Percentiles rank a stretch among this genome's conserved stretches.
Evolutionary conservation across 2,888 invertebrate species (phyloP).

Genomic region (Blera fallax): DNA sequence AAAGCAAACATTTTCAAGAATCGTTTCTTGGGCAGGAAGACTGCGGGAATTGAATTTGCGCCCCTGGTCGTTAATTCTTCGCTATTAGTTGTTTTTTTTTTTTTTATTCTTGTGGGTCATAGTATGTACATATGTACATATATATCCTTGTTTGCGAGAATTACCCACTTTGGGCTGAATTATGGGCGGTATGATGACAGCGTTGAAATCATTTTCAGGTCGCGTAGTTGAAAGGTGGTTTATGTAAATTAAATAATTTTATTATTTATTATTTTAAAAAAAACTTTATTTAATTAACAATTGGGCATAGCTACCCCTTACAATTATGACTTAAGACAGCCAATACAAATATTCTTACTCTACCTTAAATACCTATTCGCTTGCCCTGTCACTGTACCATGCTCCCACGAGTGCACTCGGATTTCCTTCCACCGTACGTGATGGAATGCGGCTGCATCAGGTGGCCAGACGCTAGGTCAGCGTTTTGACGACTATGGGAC

Average conservation of each 20-base stretch:
- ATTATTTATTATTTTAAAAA: no score
- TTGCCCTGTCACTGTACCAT: background rate
- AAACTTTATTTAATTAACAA: no score
- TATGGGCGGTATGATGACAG: constrained; percentile 28
- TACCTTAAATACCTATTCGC: no score
- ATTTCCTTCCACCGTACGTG: background rate
- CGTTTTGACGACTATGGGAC: background rate
- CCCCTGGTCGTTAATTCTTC: constrained; percentile 12
- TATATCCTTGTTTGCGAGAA: constrained; percentile 3
- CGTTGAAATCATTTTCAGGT: constrained; percentile 5
- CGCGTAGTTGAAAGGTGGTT: background rate
- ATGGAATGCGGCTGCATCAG: background rate
- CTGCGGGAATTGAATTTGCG: constrained; percentile 21
- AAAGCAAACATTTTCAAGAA: constrained; percentile 27
- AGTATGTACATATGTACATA: no score
- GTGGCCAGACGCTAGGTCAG: background rate
- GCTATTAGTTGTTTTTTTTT: constrained; percentile 8
- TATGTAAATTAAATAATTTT: no score
- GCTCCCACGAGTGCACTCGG: background rate
- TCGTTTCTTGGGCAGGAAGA: background rate
- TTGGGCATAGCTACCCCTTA: no score
- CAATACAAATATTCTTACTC: no score
- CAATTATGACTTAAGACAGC: no score
- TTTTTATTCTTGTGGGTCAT: background rate
- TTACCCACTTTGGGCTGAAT: constrained; percentile 27